phyloP scores from a whole-genome alignment of 1,140 invertebrate species.

The Cylas formicarius region DNA sequence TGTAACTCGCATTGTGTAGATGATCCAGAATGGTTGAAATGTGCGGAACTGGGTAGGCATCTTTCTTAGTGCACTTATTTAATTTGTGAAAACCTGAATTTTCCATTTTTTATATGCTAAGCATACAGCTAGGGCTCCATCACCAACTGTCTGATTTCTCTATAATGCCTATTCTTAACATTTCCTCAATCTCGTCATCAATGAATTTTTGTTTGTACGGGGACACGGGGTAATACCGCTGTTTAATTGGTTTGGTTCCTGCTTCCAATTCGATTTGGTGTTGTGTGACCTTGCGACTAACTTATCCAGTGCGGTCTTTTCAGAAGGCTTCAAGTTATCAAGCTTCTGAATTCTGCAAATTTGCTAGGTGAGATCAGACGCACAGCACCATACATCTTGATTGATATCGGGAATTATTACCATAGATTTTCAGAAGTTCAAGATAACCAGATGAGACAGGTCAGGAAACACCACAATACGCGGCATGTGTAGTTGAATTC shows the following conservation, averaged over 20 bases:
- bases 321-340: neutral
- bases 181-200: slow-evolving; percentile 21
- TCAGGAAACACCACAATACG: slow-evolving; percentile 20
- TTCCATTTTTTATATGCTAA: slow-evolving; percentile 27
- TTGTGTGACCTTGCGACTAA: slow-evolving; percentile 9
- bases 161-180: slow-evolving; percentile 25
- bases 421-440: slow-evolving; percentile 26
- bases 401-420: slow-evolving; percentile 20
- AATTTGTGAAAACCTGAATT: too few species aligned
- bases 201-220: slow-evolving; percentile 17
- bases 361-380: neutral
- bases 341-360: neutral
- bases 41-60: too few species aligned
- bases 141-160: slow-evolving; percentile 25
- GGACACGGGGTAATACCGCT: slow-evolving; percentile 23
- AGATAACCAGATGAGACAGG: slow-evolving; percentile 13
- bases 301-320: neutral
- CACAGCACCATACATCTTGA: slow-evolving; percentile 19
- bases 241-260: slow-evolving; percentile 25
- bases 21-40: too few species aligned
- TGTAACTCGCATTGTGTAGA: too few species aligned
- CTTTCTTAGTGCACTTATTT: too few species aligned
- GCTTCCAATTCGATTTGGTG: slow-evolving; percentile 16
- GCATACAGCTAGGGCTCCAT: slow-evolving; percentile 27
- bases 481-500: too few species aligned